A percentile compares a stretch with the other conserved stretches of the same genome.
phyloP scores from a whole-genome alignment of 2,888 invertebrate species.

The Eilema sororculum region DNA sequence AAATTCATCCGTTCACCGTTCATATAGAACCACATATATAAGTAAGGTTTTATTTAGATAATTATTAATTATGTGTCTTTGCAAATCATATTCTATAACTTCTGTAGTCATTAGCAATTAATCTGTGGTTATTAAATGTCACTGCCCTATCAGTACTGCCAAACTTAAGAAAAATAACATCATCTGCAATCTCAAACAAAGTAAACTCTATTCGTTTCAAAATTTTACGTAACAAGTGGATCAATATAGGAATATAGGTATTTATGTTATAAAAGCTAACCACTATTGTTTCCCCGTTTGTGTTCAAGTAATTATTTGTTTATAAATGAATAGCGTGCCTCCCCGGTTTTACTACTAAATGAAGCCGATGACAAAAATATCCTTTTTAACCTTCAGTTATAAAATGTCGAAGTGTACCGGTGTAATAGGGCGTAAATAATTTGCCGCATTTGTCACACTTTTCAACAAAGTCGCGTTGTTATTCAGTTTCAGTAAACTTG shows the following conservation, averaged over 20 bases:
- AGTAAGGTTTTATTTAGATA: too few species aligned
- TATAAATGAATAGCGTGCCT: not conserved
- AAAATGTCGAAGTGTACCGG: not conserved
- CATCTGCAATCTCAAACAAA: conserved; percentile 6
- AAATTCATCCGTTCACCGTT: too few species aligned
- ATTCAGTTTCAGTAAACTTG: conserved; percentile 17
- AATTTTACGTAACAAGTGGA: conserved; percentile 23
- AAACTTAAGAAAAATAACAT: conserved; percentile 11
- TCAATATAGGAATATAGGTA: not conserved
- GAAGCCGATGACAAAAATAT: not conserved
- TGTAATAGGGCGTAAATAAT: not conserved
- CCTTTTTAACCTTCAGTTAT: not conserved
- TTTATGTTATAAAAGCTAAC: not conserved
- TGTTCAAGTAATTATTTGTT: conserved; percentile 1
- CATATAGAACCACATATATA: too few species aligned
- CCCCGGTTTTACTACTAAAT: not conserved
- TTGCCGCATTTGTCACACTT: not conserved
- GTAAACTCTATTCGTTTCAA: conserved; percentile 9
- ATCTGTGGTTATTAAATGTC: too few species aligned
- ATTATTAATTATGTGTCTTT: too few species aligned
- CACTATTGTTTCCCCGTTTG: not conserved
- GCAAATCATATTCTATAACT: not conserved
- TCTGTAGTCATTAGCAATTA: not conserved
- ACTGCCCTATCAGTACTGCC: not conserved
- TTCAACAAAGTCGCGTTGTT: not conserved